phyloP scores from a whole-genome alignment of 1,140 invertebrate genomes.

The Anagrus nilaparvatae region DNA sequence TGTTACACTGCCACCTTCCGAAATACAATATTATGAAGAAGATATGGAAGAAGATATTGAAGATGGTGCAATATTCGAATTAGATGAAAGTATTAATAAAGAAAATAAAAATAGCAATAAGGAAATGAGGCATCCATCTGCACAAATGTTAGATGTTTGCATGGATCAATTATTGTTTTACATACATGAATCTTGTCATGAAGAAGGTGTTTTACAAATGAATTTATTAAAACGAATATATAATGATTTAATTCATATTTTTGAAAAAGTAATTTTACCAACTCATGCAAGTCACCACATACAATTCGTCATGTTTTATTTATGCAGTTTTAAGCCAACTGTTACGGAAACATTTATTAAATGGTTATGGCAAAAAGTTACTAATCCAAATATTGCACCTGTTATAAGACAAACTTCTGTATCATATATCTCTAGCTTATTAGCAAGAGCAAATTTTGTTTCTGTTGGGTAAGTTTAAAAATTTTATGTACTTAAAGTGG shows the following conservation, averaged over 20 bases:
- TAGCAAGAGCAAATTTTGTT: conserved; percentile 60
- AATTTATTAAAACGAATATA: conserved; percentile 39
- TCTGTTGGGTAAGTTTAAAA: conserved; percentile 47
- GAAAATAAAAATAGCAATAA: conserved; percentile 29
- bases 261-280: conserved; percentile 62
- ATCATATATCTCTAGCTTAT: conserved; percentile 64
- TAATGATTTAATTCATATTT: conserved; percentile 47
- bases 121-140: conserved; percentile 37
- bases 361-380: conserved; percentile 66
- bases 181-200: conserved; percentile 42
- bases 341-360: conserved; percentile 59
- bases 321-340: conserved; percentile 57
- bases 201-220: conserved; percentile 29
- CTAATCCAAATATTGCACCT: conserved; percentile 50
- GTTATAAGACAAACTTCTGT: conserved; percentile 60
- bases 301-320: conserved; percentile 71
- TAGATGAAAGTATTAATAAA: conserved; percentile 32
- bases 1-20: conserved; percentile 49
- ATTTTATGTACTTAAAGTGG: too few relatives aligned
- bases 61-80: conserved; percentile 35
- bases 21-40: conserved; percentile 42
- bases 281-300: conserved; percentile 65
- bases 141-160: conserved; percentile 53
- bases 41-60: conserved; percentile 32
- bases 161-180: conserved; percentile 52